Conservation (phyloP, 2,888 invertebrate species). For the Hymenopus coronatus region DNA sequence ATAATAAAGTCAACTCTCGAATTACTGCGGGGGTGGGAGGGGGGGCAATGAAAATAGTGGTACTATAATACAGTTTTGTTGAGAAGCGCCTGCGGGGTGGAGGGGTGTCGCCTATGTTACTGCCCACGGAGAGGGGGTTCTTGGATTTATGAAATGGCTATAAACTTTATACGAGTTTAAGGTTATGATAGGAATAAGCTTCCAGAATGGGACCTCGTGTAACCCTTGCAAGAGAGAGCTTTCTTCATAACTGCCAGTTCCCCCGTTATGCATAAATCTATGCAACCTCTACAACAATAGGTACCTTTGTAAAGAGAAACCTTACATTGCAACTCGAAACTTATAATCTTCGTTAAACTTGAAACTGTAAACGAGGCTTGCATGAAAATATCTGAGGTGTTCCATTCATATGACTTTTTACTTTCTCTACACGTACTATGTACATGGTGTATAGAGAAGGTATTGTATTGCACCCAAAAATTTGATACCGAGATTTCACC, state of each 20-base stretch:
- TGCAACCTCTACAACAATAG: background rate
- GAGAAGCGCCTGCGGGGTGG: background rate
- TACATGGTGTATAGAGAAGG: too few relatives aligned
- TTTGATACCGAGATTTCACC: too few relatives aligned
- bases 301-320: too few relatives aligned
- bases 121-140: background rate
- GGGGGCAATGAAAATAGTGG: background rate
- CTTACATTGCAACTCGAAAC: too few relatives aligned
- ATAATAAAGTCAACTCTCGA: background rate
- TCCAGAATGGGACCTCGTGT: background rate
- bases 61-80: background rate
- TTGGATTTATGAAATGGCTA: constrained; percentile 42
- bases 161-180: constrained; percentile 43
- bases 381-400: too few relatives aligned
- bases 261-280: background rate
- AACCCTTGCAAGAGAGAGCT: background rate
- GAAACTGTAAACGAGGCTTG: too few relatives aligned
- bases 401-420: too few relatives aligned
- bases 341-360: too few relatives aligned
- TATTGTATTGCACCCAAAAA: too few relatives aligned
- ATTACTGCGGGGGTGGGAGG: background rate
- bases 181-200: background rate
- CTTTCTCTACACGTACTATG: too few relatives aligned
- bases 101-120: background rate
- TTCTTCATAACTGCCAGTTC: background rate